Base-by-base conservation (phyloP, 2,888 invertebrate genomes). In the Fabriciana adippe region DNA sequence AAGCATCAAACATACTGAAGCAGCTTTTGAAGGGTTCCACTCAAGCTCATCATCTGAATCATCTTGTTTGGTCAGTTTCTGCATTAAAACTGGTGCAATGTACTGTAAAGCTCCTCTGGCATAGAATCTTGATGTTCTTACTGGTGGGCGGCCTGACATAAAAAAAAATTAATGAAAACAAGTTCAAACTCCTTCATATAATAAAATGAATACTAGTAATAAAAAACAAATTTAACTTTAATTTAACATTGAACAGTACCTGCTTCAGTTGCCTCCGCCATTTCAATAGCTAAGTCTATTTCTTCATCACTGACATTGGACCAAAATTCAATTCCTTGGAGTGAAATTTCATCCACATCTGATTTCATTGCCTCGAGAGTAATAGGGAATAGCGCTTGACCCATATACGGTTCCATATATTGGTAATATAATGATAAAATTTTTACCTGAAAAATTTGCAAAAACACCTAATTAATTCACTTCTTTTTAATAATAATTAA, bases 321-420 rank as follows among this genome's bases (percentile, higher is more conserved):
- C 99, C 99, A 99, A 92, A 99, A 99, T 89, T 99, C 99, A 85
- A 99, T 99, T 75, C 99, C 99, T 93, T 99, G 99, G 67, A 99
- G 94, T 18, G 98, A 96, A 64, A 99, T 97, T 77, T 99, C 99
- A 90, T 99, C 99, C 74, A 97, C 95, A 73, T 98, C 98, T 18
- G 97, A 97, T 85, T 98, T 98, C 98, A 99, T 99, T 13, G 99
- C 99, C 89, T 99, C 98, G 82, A 99, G 93, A 11, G 99, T 99
- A 68, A 99, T 99, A 41, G 99, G 98, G 88, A 99, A 99, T 18
- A 99, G 92, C 15, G 99, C 99, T 82, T 97, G 97, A 0, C 96
- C 98, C 99, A 99, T 99, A 83, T 99, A 99, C 15, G 97, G 96
- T 86, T 99, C 99, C 99, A 99, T 99, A 84, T 97, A 97, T 88